Percentiles rank a stretch among this genome's conserved stretches.
phyloP scores from a whole-genome alignment of 2,113 vertebrate genomes.

The Furnarius figulus region DNA sequence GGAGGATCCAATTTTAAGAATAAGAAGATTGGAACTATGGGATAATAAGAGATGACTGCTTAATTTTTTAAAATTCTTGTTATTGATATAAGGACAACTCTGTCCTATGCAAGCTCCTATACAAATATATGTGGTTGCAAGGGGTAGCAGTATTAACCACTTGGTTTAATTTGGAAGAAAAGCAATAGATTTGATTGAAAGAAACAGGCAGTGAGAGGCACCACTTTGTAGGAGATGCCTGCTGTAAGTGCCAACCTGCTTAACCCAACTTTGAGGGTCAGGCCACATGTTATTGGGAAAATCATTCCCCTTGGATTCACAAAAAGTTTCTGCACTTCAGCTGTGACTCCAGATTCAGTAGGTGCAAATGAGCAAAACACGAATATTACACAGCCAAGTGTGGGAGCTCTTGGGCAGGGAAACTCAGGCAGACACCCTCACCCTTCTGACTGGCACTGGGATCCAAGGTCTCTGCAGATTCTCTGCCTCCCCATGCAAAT shows the following conservation, averaged over 20 bases:
- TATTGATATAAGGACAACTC: not conserved
- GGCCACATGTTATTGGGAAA: not conserved
- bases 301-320: not conserved
- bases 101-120: not conserved
- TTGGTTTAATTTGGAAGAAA: not conserved
- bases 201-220: not conserved
- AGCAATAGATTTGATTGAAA: not conserved
- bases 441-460: not conserved
- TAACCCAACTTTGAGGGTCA: not conserved
- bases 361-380: not conserved
- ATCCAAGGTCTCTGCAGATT: not conserved
- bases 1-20: constrained; percentile 8
- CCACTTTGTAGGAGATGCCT: not conserved
- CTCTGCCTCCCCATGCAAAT: not conserved
- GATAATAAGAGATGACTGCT: not conserved
- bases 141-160: not conserved
- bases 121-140: not conserved
- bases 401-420: not conserved
- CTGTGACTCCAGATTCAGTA: not conserved
- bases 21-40: not conserved
- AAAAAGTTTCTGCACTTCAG: not conserved
- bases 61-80: not conserved
- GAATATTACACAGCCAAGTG: not conserved
- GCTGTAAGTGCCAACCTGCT: not conserved
- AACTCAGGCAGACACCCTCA: not conserved